Conservation (phyloP, 1,140 invertebrate genomes). For the Caligus rogercresseyi region DNA sequence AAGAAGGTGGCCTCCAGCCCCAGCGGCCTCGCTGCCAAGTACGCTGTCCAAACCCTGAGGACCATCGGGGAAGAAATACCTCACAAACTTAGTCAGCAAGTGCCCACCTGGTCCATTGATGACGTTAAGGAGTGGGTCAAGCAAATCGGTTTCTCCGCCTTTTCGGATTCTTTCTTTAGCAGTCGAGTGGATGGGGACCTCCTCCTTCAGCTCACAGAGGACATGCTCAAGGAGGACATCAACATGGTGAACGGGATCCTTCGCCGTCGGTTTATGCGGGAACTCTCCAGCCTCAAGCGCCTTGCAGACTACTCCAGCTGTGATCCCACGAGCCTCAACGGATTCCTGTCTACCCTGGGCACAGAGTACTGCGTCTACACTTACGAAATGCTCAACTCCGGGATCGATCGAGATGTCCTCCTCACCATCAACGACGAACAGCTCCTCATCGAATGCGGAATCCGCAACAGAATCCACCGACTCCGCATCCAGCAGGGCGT, state of each 20-base stretch:
- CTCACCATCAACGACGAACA: conserved; percentile 51
- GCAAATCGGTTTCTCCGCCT: conserved; percentile 79
- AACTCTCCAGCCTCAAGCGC: conserved; percentile 81
- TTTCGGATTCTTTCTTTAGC: conserved; percentile 59
- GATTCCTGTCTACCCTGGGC: conserved; percentile 67
- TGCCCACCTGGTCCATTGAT: conserved; percentile 87
- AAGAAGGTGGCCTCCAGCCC: conserved; percentile 94
- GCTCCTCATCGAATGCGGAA: conserved; percentile 67
- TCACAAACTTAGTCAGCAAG: conserved; percentile 91
- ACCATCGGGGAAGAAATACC: conserved; percentile 91
- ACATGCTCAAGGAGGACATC: conserved; percentile 79
- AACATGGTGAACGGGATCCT: conserved; percentile 82
- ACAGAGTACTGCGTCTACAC: conserved; percentile 89
- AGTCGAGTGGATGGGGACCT: conserved; percentile 96
- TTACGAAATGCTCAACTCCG: conserved; percentile 85
- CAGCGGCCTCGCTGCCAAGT: conserved; percentile 91
- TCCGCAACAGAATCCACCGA: conserved; percentile 83
- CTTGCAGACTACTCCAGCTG: conserved; percentile 92
- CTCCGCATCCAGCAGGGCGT: conserved; percentile 18
- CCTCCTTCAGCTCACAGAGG: conserved; percentile 73
- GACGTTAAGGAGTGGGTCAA: conserved; percentile 97
- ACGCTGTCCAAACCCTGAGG: conserved; percentile 81
- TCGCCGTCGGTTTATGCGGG: conserved; percentile 77
- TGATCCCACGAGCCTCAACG: conserved; percentile 75
- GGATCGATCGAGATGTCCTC: conserved; percentile 59